Evolutionary conservation across 1,140 invertebrate genomes (phyloP).

Genomic region (Pemphigus obesinymphae): DNA sequence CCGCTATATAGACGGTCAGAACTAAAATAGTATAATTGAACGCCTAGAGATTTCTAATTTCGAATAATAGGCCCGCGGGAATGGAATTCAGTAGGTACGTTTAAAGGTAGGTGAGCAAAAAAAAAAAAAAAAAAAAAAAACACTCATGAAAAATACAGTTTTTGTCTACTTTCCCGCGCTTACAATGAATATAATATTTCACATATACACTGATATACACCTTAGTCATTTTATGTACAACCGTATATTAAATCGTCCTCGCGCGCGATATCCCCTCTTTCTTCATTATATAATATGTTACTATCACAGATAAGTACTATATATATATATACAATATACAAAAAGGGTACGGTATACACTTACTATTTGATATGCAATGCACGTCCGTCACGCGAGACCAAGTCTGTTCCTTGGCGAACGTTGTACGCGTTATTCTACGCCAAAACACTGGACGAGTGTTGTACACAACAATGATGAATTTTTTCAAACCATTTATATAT

Average conservation of each 20-base stretch:
- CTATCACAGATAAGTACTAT: no score
- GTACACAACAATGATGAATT: not conserved
- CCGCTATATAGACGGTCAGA: not conserved
- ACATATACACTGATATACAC: not conserved
- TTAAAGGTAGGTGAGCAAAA: no score
- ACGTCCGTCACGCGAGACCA: not conserved
- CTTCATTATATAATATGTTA: no score
- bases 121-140: not conserved
- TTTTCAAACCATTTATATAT: not conserved
- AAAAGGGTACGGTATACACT: not conserved
- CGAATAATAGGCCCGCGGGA: not conserved
- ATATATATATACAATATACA: no score
- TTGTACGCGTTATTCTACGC: not conserved
- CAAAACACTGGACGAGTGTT: not conserved
- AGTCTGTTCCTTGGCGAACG: not conserved
- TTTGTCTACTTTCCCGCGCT: not conserved
- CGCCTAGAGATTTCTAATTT: not conserved
- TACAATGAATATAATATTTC: no score
- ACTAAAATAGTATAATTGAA: not conserved
- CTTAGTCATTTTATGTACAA: not conserved
- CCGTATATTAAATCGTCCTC: no score
- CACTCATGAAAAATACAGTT: not conserved
- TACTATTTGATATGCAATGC: slow-evolving; percentile 10
- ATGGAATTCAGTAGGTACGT: not conserved
- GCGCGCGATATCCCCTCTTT: not conserved